Conservation (phyloP, 2,888 invertebrate genomes). For the Catocala nupta region DNA sequence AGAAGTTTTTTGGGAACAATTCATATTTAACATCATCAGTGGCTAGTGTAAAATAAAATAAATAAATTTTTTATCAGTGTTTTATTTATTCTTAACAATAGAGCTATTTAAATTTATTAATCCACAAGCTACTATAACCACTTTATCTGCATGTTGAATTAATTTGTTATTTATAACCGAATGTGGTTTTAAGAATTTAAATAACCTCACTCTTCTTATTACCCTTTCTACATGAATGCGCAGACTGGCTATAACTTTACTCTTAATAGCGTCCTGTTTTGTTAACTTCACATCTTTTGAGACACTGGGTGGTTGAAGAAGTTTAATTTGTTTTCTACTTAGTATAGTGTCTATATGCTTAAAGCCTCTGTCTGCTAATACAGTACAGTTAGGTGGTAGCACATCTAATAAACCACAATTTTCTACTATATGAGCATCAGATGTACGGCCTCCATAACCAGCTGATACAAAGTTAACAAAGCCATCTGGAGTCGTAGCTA, state of each 20-base stretch:
- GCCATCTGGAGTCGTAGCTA: conserved; percentile 10
- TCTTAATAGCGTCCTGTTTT: conserved; percentile 6
- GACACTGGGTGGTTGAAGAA: conserved; percentile 17
- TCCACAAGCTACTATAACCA: conserved; percentile 16
- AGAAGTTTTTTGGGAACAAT: conserved; percentile 13
- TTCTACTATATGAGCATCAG: conserved; percentile 1
- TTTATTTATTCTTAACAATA: conserved; percentile 17
- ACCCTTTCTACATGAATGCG: conserved; percentile 17
- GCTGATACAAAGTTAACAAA: conserved; percentile 2
- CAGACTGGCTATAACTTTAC: conserved; percentile 16
- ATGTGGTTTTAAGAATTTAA: conserved; percentile 11
- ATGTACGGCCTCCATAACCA: conserved; percentile 6
- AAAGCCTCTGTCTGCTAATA: neutral
- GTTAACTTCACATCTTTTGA: conserved; percentile 13
- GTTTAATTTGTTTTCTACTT: conserved; percentile 15
- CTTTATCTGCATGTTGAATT: conserved; percentile 18
- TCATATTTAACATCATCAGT: conserved; percentile 14
- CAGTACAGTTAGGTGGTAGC: neutral
- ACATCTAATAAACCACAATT: neutral
- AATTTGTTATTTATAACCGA: conserved; percentile 15
- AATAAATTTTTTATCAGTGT: neutral
- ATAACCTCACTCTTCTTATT: conserved; percentile 14
- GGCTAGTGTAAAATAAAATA: conserved; percentile 17
- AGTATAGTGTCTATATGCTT: conserved; percentile 17
- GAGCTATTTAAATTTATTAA: conserved; percentile 18